A percentile compares a stretch with the other conserved stretches of the same genome.
Conservation (phyloP, 2,888 invertebrate species). For the Formica aserva region DNA sequence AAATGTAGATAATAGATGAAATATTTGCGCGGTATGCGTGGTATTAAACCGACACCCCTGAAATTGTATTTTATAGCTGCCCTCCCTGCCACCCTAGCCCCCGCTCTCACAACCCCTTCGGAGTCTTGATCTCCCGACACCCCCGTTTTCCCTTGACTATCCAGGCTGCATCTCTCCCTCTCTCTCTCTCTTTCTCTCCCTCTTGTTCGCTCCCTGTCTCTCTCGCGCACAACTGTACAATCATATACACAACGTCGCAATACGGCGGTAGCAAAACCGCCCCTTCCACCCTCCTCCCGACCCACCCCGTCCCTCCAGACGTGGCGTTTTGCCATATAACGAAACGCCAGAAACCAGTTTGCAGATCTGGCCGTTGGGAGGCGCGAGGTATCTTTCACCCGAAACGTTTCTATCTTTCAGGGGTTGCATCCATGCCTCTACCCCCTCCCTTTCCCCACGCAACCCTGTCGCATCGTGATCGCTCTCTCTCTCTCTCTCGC, state of each 20-base stretch:
- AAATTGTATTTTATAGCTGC: conserved; percentile 63
- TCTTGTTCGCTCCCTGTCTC: conserved; percentile 28
- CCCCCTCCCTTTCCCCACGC: background rate
- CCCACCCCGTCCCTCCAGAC: conserved; percentile 32
- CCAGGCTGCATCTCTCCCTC: background rate
- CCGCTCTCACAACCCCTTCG: conserved; percentile 46
- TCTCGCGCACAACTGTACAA: conserved; percentile 37
- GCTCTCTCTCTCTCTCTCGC: conserved; percentile 15
- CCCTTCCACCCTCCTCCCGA: background rate
- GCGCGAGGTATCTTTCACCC: conserved; percentile 55
- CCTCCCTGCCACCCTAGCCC: conserved; percentile 26
- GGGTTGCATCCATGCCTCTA: conserved; percentile 9
- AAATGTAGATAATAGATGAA: conserved; percentile 76
- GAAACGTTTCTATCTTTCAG: conserved; percentile 52
- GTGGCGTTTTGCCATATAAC: conserved; percentile 50
- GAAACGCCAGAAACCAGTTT: conserved; percentile 58
- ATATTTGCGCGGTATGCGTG: conserved; percentile 75
- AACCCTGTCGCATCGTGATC: background rate
- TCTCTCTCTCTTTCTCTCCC: conserved; percentile 5
- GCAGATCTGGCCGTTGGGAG: conserved; percentile 51
- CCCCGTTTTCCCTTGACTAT: background rate
- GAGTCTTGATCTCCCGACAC: conserved; percentile 20
- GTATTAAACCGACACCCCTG: conserved; percentile 75
- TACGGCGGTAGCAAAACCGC: conserved; percentile 45
- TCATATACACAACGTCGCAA: conserved; percentile 42